Conservation (phyloP, 2,113 vertebrate species). For the Corynorhinus townsendii region DNA sequence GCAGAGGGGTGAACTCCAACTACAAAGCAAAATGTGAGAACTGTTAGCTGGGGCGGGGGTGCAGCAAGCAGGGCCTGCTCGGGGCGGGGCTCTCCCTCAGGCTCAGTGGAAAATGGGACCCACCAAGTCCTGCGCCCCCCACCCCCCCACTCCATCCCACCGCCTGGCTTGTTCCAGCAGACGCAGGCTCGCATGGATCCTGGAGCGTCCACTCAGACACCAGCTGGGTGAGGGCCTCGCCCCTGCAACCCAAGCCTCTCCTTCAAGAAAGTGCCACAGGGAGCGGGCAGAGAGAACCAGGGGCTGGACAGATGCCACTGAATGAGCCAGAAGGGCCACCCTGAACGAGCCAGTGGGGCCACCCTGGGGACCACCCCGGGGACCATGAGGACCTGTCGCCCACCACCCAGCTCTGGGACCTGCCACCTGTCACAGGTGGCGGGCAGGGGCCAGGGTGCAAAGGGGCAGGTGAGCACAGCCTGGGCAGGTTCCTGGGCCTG, state of each 20-base stretch:
- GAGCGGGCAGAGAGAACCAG: too few relatives aligned
- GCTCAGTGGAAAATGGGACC: too few relatives aligned
- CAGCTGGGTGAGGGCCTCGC: neutral
- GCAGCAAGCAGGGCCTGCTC: neutral
- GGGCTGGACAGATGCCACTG: neutral
- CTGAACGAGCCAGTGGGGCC: neutral
- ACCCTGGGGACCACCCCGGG: neutral
- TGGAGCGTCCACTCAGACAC: neutral
- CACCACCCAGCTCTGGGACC: neutral
- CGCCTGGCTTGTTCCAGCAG: neutral
- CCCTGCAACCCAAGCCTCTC: constrained; percentile 25
- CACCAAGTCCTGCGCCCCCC: neutral
- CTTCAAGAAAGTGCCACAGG: neutral
- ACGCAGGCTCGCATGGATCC: neutral
- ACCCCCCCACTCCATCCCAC: neutral
- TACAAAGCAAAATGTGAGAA: constrained; percentile 38
- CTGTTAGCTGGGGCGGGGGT: neutral
- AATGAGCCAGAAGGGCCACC: neutral
- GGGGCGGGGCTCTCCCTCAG: neutral
- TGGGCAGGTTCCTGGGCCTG: neutral
- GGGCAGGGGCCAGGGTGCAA: neutral
- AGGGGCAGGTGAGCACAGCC: neutral
- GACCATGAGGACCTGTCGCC: neutral
- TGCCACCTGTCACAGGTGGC: neutral
- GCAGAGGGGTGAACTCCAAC: neutral